Base-by-base conservation (phyloP, 2,888 invertebrate species). In the Chrysolina oricalcia region DNA sequence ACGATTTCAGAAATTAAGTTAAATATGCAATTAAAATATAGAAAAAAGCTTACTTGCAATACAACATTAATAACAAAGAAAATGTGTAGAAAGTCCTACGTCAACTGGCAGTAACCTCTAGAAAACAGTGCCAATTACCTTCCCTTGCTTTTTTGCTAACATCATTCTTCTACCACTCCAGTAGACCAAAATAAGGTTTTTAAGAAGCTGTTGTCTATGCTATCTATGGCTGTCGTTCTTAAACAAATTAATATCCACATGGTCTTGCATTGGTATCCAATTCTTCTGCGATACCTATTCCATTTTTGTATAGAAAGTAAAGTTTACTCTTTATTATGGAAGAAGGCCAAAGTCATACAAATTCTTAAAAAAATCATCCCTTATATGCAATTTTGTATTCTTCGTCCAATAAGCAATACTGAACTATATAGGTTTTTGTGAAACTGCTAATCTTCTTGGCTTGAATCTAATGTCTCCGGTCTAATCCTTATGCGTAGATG, bases 381-480 rank as follows among this genome's bases (percentile, higher is more conserved):
- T n/a, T n/a, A n/a, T n/a, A 50, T 19, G 3, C 50, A 19, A 17
- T 17, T 50, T 4, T 4, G 17, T 50, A 19, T 19, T 50, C 50
- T 50, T 50, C 50, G 19, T 9, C 50, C 50, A 6, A 17, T 50
- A 50, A 50, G 50, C 50, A 50, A 70, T 70, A 17, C 41, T 70
- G 19, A 15, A 70, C 35, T 70, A 21, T 63, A 43, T 40, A 15
- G 63, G 70, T 6, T 70, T 70, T 46, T n/a, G 15, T n/a, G 46
- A 46, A 15, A 15, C 6, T 46, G 46, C 46, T n/a, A n/a, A 46
- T 15, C 15, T 46, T 6, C 46, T 46, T n/a, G 15, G 1, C 27
- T 27, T 27, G 27, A 5, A 27, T 27, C 35, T 35, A 35, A 35
- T 35, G 46, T 46, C 46, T 46, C 46, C 46, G 46, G 5, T 15